phyloP scores from a whole-genome alignment of 1,140 invertebrate genomes.

The Phthorimaea operculella region DNA sequence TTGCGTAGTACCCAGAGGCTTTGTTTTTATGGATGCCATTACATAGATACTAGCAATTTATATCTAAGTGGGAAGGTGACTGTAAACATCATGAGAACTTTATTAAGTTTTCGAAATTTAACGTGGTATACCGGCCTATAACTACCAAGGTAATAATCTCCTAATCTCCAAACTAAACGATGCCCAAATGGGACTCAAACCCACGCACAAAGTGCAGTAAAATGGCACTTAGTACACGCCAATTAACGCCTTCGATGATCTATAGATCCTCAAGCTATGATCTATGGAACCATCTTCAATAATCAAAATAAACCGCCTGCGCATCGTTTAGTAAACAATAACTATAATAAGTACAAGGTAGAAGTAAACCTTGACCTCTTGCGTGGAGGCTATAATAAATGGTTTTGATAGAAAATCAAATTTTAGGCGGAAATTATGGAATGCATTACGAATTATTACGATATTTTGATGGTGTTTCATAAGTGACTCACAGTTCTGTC shows the following conservation, averaged over 20 bases:
- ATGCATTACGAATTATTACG: conserved; percentile 13
- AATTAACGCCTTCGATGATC: conserved; percentile 35
- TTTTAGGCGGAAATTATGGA: conserved; percentile 24
- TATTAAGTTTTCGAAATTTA: no score
- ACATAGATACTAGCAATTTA: no score
- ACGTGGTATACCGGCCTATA: no score
- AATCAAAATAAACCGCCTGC: conserved; percentile 7
- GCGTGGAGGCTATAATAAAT: conserved; percentile 33
- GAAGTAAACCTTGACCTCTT: conserved; percentile 58
- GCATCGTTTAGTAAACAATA: conserved; percentile 41
- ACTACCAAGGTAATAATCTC: no score
- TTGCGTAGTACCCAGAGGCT: no score
- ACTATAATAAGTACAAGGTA: conserved; percentile 14
- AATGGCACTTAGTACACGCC: conserved; percentile 9
- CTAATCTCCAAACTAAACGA: no score
- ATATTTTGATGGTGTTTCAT: no score
- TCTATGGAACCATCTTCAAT: conserved; percentile 22
- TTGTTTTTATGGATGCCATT: no score
- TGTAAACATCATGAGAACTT: no score
- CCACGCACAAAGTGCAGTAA: neutral
- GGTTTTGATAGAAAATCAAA: conserved; percentile 22
- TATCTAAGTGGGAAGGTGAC: no score
- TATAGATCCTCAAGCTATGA: conserved; percentile 26
- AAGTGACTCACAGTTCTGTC: no score
- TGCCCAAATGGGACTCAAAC: neutral